Base-by-base conservation (phyloP, 2,888 invertebrate species). In the Sinodicranocentrus sp. region DNA sequence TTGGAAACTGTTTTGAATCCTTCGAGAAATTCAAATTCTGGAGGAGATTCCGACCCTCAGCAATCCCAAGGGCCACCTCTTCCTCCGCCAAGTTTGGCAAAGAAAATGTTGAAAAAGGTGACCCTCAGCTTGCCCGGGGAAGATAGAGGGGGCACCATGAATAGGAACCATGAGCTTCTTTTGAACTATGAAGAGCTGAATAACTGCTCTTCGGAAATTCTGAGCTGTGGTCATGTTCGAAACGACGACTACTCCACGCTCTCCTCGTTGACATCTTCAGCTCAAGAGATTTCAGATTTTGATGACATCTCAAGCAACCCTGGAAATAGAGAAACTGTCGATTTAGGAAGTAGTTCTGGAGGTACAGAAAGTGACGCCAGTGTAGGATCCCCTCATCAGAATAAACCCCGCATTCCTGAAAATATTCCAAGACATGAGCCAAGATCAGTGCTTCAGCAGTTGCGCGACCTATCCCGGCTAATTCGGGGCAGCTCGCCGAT, bases 161-260 rank as follows among this genome's bases (percentile, higher is more conserved):
- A 48, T 21, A n/a, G 65, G 43, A 73, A 84, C 21, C 82, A 76
- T 17, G 76, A 76, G 33, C 57, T 84, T 8, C 48, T 84, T 10
- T 23, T 79, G 21, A 80, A 84, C 39, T 82, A 82, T 26, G 82
- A 79, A 52, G 83, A 84, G 54, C 23, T 82, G 19, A 76, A 84
- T 44, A 79, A 78, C 61, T 76, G 80, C 48, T 80, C 84, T 10
- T 76, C 85, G 0, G 82, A 84, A 25, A 75, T 87, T 63, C 63
- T 87, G 10, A 87, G 85, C 52, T 88, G 88, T 85, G 88, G 88
- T 39, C 88, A 88, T 28, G 75, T 86, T 23, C 44, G 72, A 26
- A 82, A 79, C 43, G 86, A 87, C 67, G 85, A 85, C 61, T 88
- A 88, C 70, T 88, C 88, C 1, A 88, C 88, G 8, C 19, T 88